Evolutionary conservation across 2,113 vertebrate genomes (phyloP).

Genomic region (Podocnemis expansa): DNA sequence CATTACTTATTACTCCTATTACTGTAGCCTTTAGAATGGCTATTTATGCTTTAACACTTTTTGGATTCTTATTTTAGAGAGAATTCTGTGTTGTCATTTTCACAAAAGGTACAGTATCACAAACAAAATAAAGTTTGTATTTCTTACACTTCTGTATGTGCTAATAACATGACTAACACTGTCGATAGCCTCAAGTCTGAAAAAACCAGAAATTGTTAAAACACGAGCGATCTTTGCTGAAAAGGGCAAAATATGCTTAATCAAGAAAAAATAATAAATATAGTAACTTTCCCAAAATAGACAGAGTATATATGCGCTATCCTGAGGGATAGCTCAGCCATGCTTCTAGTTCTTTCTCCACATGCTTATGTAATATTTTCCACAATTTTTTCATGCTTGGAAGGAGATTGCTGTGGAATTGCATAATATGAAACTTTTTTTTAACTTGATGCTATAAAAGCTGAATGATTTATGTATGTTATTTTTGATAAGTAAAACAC

Average conservation of each 20-base stretch:
- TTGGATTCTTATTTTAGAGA: neutral
- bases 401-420: neutral
- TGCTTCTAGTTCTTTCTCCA: constrained; percentile 62
- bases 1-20: too few species aligned
- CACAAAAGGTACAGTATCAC: neutral
- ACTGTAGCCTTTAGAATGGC: neutral
- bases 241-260: constrained; percentile 56
- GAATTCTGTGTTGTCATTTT: neutral
- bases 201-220: constrained; percentile 48
- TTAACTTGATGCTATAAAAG: neutral
- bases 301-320: constrained; percentile 51
- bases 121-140: neutral
- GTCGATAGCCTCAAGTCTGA: constrained; percentile 1
- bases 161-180: neutral
- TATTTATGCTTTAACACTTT: neutral
- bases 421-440: constrained; percentile 46
- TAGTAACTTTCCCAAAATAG: constrained; percentile 31
- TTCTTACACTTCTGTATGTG: constrained; percentile 3
- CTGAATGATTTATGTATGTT: rapidly evolving
- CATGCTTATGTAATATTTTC: constrained; percentile 60
- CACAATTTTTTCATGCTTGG: constrained; percentile 12
- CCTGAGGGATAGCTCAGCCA: constrained; percentile 54
- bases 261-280: constrained; percentile 52
- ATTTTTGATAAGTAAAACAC: neutral
- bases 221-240: constrained; percentile 32